A percentile compares a stretch with the other conserved stretches of the same genome.
Evolutionary conservation across 2,888 invertebrate genomes (phyloP).

Genomic region (Pollenia labialis): DNA sequence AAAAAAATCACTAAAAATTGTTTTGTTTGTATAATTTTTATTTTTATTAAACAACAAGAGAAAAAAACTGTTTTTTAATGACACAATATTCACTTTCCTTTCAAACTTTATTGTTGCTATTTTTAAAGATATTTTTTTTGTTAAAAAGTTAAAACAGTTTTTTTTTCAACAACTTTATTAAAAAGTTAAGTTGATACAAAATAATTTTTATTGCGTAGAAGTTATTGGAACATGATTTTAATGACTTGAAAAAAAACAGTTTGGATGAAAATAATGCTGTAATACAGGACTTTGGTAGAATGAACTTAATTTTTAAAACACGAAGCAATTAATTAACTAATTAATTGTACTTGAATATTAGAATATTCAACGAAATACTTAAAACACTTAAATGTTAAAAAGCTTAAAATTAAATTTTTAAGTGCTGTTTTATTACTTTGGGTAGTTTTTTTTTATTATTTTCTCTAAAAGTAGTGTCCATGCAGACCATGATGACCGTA

Average conservation of each 20-base stretch:
- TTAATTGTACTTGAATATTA: not conserved
- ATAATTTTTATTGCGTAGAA: not conserved
- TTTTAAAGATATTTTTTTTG: not conserved
- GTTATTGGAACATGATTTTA: slow-evolving; percentile 8
- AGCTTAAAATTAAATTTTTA: slow-evolving; percentile 30
- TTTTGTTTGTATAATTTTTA: not conserved
- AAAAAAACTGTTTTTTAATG: slow-evolving; percentile 46
- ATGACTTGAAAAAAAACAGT: not conserved
- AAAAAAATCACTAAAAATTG: not conserved
- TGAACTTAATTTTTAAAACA: not conserved
- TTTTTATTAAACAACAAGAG: slow-evolving; percentile 11
- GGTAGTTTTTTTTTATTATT: not conserved
- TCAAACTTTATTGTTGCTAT: slow-evolving; percentile 19
- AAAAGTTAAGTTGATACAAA: not conserved
- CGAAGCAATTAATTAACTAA: not conserved
- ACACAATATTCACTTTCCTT: slow-evolving; percentile 72
- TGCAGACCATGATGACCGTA: slow-evolving; percentile 81
- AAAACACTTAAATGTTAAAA: slow-evolving; percentile 12
- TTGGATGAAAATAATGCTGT: slow-evolving; percentile 6
- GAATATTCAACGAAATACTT: not conserved
- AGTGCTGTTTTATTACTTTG: not conserved
- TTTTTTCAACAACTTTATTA: slow-evolving; percentile 14
- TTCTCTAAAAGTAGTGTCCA: slow-evolving; percentile 80
- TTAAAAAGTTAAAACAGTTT: not conserved
- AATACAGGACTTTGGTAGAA: slow-evolving; percentile 30